Conservation (phyloP, 2,888 invertebrate genomes). For the Morpho achilles region DNA sequence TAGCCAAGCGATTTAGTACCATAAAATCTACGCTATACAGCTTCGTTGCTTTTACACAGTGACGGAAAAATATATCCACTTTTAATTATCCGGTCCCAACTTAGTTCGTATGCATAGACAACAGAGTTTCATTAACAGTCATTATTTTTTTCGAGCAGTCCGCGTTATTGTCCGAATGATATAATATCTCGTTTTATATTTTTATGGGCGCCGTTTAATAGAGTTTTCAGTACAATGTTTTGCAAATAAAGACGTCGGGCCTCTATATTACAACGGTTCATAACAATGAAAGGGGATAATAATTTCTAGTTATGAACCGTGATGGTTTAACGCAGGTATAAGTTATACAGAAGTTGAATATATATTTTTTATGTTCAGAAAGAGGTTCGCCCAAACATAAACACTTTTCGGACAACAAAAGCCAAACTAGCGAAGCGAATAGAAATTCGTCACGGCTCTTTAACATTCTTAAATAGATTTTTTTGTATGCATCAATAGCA, state of each 20-base stretch:
- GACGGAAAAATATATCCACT: conserved; percentile 28
- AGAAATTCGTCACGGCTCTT: conserved; percentile 73
- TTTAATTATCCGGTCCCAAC: conserved; percentile 29
- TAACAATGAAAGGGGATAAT: conserved; percentile 39
- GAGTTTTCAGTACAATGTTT: conserved; percentile 46
- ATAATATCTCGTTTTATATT: conserved; percentile 22
- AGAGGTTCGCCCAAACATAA: conserved; percentile 67
- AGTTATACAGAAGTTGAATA: conserved; percentile 60
- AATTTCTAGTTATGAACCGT: conserved; percentile 66
- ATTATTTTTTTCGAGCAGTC: conserved; percentile 29
- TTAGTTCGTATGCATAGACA: conserved; percentile 39
- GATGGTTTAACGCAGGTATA: conserved; percentile 68
- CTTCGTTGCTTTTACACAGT: conserved; percentile 32
- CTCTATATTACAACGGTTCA: conserved; percentile 30
- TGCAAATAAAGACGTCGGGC: conserved; percentile 67
- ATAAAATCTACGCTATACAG: conserved; percentile 28
- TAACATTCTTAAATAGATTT: conserved; percentile 69
- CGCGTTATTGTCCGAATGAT: conserved; percentile 29
- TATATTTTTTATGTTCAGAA: conserved; percentile 39
- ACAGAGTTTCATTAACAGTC: conserved; percentile 32
- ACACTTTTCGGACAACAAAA: conserved; percentile 65
- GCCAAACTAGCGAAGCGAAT: conserved; percentile 65
- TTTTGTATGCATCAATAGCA: conserved; percentile 57
- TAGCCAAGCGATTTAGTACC: conserved; percentile 29
- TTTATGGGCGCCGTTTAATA: conserved; percentile 19